These are phyloP conservation scores for Formica aserva DNA, from an alignment of 2,888 invertebrate genomes.

Conservation along the genomic window DNA sequence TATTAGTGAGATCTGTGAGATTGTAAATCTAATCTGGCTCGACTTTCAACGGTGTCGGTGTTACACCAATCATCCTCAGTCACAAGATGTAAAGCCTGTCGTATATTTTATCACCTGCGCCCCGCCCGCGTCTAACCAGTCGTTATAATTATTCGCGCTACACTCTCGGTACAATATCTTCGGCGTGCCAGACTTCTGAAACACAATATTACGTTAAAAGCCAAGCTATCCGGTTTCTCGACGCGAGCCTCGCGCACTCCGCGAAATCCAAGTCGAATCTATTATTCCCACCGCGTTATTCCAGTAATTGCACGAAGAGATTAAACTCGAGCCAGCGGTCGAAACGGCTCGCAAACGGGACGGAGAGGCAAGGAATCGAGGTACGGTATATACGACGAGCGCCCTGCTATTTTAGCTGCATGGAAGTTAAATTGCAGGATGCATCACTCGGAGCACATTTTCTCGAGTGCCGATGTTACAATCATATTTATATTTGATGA, in stretches of 20 bases:
- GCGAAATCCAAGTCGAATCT: conserved; percentile 56
- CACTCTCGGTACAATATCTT: conserved; percentile 44
- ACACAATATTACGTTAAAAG: conserved; percentile 56
- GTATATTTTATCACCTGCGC: conserved; percentile 34
- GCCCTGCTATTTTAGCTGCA: conserved; percentile 41
- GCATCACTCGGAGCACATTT: conserved; percentile 33
- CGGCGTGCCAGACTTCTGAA: conserved; percentile 55
- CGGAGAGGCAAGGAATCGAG: conserved; percentile 41
- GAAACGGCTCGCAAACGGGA: conserved; percentile 37
- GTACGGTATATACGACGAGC: not conserved
- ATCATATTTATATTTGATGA: conserved; percentile 2
- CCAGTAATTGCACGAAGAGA: conserved; percentile 55
- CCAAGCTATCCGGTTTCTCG: conserved; percentile 51
- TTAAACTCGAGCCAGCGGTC: conserved; percentile 51
- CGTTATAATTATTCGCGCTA: conserved; percentile 50
- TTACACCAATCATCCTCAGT: conserved; percentile 35
- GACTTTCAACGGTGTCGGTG: conserved; percentile 40
- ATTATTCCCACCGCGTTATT: conserved; percentile 57
- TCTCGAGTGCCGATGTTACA: conserved; percentile 12
- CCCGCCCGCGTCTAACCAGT: conserved; percentile 28
- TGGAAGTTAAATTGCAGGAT: conserved; percentile 41
- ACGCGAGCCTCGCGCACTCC: conserved; percentile 37
- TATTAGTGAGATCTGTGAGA: conserved; percentile 17
- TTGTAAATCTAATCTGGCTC: conserved; percentile 36
- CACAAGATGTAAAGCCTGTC: conserved; percentile 11